Conservation (phyloP, 1,140 invertebrate species). For the Alviniconcha marisindica region DNA sequence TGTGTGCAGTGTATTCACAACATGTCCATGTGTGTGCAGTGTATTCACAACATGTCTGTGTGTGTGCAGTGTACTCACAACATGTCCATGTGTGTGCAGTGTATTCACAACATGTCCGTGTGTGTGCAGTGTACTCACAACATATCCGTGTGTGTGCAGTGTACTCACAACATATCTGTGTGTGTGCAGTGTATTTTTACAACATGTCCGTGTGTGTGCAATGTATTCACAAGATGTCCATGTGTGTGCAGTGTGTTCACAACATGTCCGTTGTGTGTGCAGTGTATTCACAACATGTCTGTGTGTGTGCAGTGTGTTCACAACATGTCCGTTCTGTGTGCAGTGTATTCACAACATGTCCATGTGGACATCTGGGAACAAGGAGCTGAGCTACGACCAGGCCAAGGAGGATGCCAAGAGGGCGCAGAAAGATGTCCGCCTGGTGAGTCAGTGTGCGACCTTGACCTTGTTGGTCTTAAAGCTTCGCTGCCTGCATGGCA, state of each 20-base stretch:
- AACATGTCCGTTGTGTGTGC: background rate
- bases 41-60: no score
- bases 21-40: conserved; percentile 89
- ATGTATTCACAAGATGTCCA: background rate
- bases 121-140: background rate
- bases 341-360: conserved; percentile 83
- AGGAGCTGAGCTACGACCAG: conserved; percentile 76
- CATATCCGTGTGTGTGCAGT: background rate
- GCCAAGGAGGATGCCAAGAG: conserved; percentile 77
- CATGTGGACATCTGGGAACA: conserved; percentile 82
- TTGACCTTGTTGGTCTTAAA: no score
- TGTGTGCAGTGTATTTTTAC: background rate
- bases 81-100: no score
- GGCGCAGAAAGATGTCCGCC: conserved; percentile 87
- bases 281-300: background rate
- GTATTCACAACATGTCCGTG: background rate
- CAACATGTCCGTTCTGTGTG: conserved; percentile 9
- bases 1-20: conserved; percentile 78
- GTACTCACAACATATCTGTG: no score
- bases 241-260: background rate
- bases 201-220: background rate
- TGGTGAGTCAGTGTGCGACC: conserved; percentile 78
- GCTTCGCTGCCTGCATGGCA: background rate
- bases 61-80: no score
- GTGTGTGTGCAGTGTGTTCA: background rate